phyloP scores from a whole-genome alignment of 2,888 invertebrate species.

The Autographa pulchrina region DNA sequence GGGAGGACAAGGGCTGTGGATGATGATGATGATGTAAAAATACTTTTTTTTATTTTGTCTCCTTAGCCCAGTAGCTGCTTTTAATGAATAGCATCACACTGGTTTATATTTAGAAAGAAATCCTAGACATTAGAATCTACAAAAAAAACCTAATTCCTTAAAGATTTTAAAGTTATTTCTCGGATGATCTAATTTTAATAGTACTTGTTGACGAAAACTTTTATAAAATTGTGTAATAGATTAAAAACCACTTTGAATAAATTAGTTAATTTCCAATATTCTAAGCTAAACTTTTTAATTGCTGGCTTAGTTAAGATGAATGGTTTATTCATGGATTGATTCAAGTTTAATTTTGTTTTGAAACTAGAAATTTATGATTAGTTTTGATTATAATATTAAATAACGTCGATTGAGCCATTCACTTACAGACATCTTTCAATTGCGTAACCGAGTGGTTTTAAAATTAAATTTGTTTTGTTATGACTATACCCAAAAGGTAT shows the following conservation, averaged over 20 bases:
- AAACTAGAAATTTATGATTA: background rate
- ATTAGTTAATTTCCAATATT: background rate
- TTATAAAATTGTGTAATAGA: background rate
- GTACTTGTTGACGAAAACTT: background rate
- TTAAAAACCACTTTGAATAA: background rate
- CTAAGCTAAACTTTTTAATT: constrained; percentile 1
- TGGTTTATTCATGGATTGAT: background rate
- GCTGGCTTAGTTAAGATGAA: background rate
- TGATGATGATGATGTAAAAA: no score
- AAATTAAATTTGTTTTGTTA: no score
- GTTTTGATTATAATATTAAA: background rate
- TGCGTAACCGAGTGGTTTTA: no score
- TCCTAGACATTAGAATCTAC: no score
- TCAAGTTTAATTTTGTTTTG: background rate
- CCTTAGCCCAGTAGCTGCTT: no score
- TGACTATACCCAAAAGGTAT: no score
- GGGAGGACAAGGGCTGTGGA: no score
- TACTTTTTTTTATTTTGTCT: no score
- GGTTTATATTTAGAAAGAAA: no score
- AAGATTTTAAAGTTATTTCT: background rate
- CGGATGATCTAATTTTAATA: background rate
- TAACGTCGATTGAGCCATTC: background rate
- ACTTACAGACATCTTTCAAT: background rate
- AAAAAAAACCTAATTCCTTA: background rate
- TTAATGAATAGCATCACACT: no score